Evolutionary conservation across 1,140 invertebrate genomes (phyloP).

Genomic region (Drusus annulatus): DNA sequence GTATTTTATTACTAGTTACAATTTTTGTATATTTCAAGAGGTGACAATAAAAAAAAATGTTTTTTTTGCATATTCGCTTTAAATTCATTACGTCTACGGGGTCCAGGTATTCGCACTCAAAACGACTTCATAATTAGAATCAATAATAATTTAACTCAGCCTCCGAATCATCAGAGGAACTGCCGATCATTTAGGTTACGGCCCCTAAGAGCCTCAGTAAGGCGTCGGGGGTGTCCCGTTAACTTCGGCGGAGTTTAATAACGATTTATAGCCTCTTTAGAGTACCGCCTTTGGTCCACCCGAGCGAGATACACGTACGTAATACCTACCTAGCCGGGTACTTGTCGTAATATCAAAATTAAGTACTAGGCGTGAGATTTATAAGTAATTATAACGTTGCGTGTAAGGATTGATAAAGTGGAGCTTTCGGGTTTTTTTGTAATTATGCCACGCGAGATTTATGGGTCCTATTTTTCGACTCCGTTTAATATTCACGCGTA

Average conservation of each 20-base stretch:
- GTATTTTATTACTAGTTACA: no score
- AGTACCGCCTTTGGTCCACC: slow-evolving; percentile 25
- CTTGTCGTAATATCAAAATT: slow-evolving; percentile 56
- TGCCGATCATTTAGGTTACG: slow-evolving; percentile 29
- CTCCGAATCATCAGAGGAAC: slow-evolving; percentile 20
- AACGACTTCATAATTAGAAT: neutral
- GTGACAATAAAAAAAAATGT: no score
- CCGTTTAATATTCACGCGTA: neutral
- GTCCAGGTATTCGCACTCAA: no score
- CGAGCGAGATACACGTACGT: no score
- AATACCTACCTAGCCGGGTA: neutral
- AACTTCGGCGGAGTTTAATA: slow-evolving; percentile 36
- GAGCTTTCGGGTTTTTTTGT: slow-evolving; percentile 15
- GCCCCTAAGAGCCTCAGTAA: neutral
- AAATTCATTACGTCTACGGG: no score
- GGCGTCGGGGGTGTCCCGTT: slow-evolving; percentile 34
- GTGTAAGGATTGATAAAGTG: slow-evolving; percentile 17
- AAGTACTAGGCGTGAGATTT: slow-evolving; percentile 50
- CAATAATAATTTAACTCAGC: neutral
- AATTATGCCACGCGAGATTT: slow-evolving; percentile 8
- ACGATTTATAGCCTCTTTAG: slow-evolving; percentile 36
- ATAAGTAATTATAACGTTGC: slow-evolving; percentile 54
- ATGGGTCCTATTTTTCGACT: neutral
- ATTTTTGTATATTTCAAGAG: no score
- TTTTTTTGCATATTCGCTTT: no score